Evolutionary conservation across 2,888 invertebrate genomes (phyloP), one percentile per base, ranked within the genome.

Genomic region (Helleia helle): DNA sequence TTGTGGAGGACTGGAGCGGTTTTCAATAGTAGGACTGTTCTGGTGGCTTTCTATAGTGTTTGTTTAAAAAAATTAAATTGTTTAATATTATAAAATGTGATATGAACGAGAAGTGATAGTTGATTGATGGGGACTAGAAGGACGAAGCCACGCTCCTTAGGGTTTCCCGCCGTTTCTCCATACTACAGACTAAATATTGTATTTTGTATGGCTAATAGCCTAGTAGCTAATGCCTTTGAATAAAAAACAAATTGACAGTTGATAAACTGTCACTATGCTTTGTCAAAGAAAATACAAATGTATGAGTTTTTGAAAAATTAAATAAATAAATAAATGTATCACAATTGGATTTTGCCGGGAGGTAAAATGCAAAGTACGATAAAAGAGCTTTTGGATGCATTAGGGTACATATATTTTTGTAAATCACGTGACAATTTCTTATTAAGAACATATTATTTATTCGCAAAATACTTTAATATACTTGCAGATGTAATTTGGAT

Each of bases 401-500:
- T 89, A 51, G 88, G 88, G 89, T 89, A 71, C 62, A 63, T 39
- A 25, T 12, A 12, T 9, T 17, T 22, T 34, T 8, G 4, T 25
- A 3, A 9, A 8, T n/a, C 8, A 36, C 4, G 7, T 12, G 7
- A 3, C 3, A 13, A 9, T 12, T 14, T 13, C 8, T 36, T 8
- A 2, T 11, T 24, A 1, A 8, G 9, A 1, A 36, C n/a, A 4
- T 7, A 4, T 8, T 14, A 7, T 0, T 2, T 9, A 31, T n/a
- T 2, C 5, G 17, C 3, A 24, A 25, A 8, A 11, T 11, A 26
- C 5, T 31, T n/a, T n/a, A 8, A 14, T 25, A n/a, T 39, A 56
- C 59, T 79, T 79, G 47, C 65, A 91, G 90, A 51, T 88, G 88
- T 55, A 85, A 80, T 66, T 84, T 87, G 55, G 86, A 88, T 34